Conservation (phyloP, 2,888 invertebrate genomes). For the Tyria jacobaeae region DNA sequence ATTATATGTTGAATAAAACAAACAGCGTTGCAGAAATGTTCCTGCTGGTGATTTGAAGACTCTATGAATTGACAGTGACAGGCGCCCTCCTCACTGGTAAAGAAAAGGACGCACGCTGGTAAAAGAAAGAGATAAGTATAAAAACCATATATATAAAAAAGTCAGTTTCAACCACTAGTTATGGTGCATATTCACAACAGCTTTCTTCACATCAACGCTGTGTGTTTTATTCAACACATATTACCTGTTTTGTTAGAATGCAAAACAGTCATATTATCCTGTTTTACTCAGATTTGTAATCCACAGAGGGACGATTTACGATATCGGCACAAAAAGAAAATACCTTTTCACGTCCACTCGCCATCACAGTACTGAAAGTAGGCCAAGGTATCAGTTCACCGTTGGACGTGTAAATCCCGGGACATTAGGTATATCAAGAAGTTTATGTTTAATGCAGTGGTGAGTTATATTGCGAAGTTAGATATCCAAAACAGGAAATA, state of each 20-base stretch:
- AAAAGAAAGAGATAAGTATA: conserved; percentile 1
- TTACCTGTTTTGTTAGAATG: conserved; percentile 16
- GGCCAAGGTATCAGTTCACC: too few species aligned
- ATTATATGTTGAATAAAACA: conserved; percentile 15
- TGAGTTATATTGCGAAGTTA: too few species aligned
- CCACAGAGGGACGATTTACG: too few species aligned
- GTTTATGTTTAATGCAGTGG: too few species aligned
- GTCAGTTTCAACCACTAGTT: background rate
- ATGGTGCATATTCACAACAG: background rate
- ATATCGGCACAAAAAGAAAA: too few species aligned
- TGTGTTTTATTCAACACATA: conserved; percentile 16
- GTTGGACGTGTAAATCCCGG: too few species aligned
- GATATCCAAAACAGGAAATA: too few species aligned
- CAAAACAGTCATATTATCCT: conserved; percentile 22
- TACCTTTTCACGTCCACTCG: too few species aligned
- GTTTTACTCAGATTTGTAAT: too few species aligned
- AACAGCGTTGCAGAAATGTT: conserved; percentile 21
- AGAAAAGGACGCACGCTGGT: background rate
- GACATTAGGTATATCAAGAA: too few species aligned
- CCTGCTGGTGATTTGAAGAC: conserved; percentile 11
- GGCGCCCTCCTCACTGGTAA: background rate
- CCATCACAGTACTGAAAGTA: too few species aligned
- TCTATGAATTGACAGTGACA: conserved; percentile 9
- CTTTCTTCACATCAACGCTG: conserved; percentile 7
- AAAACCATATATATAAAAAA: background rate